A percentile compares a stretch with the other conserved stretches of the same genome.
These are phyloP conservation scores for Malurus elegans DNA, from an alignment of 2,113 vertebrate genomes.

Conservation along the genomic window DNA sequence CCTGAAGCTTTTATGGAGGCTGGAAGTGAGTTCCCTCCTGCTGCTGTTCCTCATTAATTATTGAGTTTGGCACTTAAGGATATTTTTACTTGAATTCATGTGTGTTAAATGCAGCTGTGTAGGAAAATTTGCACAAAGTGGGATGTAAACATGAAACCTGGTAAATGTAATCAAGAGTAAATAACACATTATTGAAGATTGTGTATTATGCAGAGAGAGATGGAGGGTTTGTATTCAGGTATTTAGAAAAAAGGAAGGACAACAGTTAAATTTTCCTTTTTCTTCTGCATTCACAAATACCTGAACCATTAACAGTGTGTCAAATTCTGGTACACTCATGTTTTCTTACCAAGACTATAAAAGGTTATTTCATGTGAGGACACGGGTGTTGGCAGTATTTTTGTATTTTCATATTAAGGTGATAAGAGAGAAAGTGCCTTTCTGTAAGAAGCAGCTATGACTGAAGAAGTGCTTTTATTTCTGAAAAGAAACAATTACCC, in stretches of 20 bases:
- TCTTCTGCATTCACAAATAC: background rate
- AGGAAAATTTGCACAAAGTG: background rate
- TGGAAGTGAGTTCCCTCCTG: conserved; percentile 83
- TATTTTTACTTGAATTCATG: conserved; percentile 3
- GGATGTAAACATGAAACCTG: background rate
- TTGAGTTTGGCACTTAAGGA: conserved; percentile 12
- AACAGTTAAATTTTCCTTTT: background rate
- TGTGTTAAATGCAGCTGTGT: background rate
- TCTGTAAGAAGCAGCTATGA: background rate
- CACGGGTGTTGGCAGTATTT: background rate
- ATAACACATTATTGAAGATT: background rate
- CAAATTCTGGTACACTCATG: background rate
- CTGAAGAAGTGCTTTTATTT: background rate
- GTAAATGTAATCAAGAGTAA: background rate
- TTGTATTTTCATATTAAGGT: background rate
- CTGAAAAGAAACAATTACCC: background rate
- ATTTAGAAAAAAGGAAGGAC: background rate
- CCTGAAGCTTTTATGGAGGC: conserved; percentile 96
- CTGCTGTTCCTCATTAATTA: conserved; percentile 53
- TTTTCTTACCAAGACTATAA: background rate
- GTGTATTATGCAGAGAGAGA: background rate
- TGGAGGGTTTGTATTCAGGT: background rate
- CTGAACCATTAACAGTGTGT: background rate
- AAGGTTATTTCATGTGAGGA: background rate
- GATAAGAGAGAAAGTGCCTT: background rate